Percentiles rank a stretch among this genome's conserved stretches.
phyloP scores from a whole-genome alignment of 2,888 invertebrate genomes.

The Phyllotreta cruciferae region DNA sequence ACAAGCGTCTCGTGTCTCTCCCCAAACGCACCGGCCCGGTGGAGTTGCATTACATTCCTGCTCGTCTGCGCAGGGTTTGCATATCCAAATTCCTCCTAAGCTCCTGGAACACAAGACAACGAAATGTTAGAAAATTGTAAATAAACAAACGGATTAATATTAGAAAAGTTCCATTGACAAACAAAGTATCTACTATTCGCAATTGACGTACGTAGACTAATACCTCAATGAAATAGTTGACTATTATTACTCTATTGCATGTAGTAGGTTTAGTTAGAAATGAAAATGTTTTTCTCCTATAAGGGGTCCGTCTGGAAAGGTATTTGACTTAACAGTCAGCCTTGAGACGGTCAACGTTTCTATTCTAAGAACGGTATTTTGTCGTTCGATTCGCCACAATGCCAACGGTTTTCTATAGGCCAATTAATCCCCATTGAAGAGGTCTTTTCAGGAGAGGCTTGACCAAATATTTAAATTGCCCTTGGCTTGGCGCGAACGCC shows the following conservation, averaged over 20 bases:
- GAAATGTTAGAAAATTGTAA: background rate
- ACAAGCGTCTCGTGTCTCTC: slow-evolving; percentile 55
- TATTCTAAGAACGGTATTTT: slow-evolving; percentile 26
- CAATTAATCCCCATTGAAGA: slow-evolving; percentile 12
- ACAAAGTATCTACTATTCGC: slow-evolving; percentile 1
- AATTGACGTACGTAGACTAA: no score
- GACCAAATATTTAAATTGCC: slow-evolving; percentile 1
- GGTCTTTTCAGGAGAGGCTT: slow-evolving; percentile 3
- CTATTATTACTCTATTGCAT: no score
- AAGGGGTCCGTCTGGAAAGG: slow-evolving; percentile 17
- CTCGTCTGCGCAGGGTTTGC: slow-evolving; percentile 41
- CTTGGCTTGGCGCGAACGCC: background rate
- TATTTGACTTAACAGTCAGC: slow-evolving; percentile 23
- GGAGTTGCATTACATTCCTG: slow-evolving; percentile 55
- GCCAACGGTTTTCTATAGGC: slow-evolving; percentile 18
- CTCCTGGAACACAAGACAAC: slow-evolving; percentile 32
- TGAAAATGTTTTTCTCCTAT: slow-evolving; percentile 9
- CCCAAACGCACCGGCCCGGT: slow-evolving; percentile 52
- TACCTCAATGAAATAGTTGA: no score
- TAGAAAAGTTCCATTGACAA: background rate
- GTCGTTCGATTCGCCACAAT: slow-evolving; percentile 21
- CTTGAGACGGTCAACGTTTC: slow-evolving; percentile 28
- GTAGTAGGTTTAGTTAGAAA: background rate
- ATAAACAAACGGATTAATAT: slow-evolving; percentile 2
- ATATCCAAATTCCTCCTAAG: slow-evolving; percentile 40